Percentiles rank a stretch among this genome's conserved stretches.
Conservation (phyloP, 2,888 invertebrate species). For the Archaeoteleia sp. region DNA sequence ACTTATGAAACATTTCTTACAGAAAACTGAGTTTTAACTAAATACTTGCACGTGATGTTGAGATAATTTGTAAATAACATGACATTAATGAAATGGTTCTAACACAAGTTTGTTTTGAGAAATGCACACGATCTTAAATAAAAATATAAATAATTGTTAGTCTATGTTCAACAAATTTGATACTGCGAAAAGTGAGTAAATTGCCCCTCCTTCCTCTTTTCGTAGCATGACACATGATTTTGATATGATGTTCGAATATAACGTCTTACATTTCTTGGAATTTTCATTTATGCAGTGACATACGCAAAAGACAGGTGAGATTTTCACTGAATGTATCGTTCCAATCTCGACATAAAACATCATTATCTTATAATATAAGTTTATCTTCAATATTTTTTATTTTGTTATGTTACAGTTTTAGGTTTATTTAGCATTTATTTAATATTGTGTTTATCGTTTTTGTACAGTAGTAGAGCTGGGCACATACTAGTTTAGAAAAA, state of each 20-base stretch:
- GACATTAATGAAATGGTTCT: too few species aligned
- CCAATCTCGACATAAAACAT: conserved; percentile 1
- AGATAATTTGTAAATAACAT: too few species aligned
- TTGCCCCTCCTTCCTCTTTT: conserved; percentile 13
- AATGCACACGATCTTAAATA: background rate
- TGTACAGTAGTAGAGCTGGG: too few species aligned
- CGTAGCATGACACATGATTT: conserved; percentile 29
- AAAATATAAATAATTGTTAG: background rate
- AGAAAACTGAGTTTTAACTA: too few species aligned
- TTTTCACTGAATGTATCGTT: conserved; percentile 35
- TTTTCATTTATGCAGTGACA: conserved; percentile 51
- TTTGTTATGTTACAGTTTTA: background rate
- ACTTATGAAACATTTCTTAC: too few species aligned
- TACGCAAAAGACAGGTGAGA: conserved; percentile 55
- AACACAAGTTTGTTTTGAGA: too few species aligned
- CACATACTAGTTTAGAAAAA: too few species aligned
- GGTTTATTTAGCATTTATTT: too few species aligned
- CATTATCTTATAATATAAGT: too few species aligned
- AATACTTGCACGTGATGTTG: too few species aligned
- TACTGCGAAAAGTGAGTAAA: conserved; percentile 33
- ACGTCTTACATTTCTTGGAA: conserved; percentile 38
- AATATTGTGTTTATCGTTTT: too few species aligned
- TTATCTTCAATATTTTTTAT: background rate
- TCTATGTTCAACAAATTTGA: conserved; percentile 7
- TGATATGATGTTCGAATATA: conserved; percentile 23